These are phyloP conservation scores for Chrysoperla carnea DNA, from an alignment of 1,140 invertebrate species.

Conservation along the genomic window DNA sequence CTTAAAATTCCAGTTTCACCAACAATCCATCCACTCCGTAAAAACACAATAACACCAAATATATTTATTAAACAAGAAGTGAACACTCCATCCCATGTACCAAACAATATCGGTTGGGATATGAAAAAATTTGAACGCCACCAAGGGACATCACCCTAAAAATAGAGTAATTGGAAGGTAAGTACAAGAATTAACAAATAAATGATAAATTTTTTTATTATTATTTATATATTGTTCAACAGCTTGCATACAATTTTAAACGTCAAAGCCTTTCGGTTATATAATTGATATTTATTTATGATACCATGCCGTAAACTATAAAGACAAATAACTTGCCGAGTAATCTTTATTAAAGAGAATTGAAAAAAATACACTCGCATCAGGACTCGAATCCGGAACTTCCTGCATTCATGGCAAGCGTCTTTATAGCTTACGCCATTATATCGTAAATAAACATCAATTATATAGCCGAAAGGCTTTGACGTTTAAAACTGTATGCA, in stretches of 20 bases:
- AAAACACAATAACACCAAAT: conserved; percentile 92
- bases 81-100: conserved; percentile 95
- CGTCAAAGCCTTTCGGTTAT: no score
- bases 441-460: no score
- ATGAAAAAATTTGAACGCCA: conserved; percentile 90
- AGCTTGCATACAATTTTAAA: no score
- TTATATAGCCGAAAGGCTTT: no score
- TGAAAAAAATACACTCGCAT: no score
- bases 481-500: no score
- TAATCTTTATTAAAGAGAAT: no score
- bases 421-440: no score
- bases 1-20: conserved; percentile 82
- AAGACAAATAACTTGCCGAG: no score
- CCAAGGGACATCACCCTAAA: conserved; percentile 62
- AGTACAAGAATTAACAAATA: background rate
- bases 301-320: background rate
- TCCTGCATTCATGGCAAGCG: no score
- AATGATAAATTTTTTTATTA: background rate
- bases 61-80: conserved; percentile 91
- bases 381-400: no score
- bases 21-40: conserved; percentile 93
- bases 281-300: conserved; percentile 6
- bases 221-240: conserved; percentile 4
- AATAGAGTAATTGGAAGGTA: conserved; percentile 11
- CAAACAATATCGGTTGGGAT: conserved; percentile 85